A percentile compares a stretch with the other conserved stretches of the same genome.
These are phyloP conservation scores for Vidua macroura DNA, from an alignment of 2,113 vertebrate genomes.

Conservation along the genomic window DNA sequence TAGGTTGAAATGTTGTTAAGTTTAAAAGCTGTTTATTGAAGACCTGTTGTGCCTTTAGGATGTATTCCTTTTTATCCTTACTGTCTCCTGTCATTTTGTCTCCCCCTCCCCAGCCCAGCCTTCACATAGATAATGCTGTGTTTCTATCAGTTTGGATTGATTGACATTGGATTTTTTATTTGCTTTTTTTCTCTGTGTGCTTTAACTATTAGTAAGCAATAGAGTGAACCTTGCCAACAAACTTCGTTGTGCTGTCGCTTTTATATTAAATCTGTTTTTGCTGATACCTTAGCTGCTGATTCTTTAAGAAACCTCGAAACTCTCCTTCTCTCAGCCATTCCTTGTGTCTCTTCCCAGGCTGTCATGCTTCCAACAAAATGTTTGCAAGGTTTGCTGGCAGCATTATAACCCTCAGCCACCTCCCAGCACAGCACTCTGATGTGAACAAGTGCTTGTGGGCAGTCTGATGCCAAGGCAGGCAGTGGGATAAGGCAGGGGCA, in stretches of 20 bases:
- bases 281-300: not conserved
- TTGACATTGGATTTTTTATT: not conserved
- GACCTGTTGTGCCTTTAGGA: not conserved
- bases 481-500: not conserved
- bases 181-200: not conserved
- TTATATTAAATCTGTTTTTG: not conserved
- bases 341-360: not conserved
- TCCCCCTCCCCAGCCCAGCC: not conserved
- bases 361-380: not conserved
- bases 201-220: not conserved
- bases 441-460: not conserved
- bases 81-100: not conserved
- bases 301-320: not conserved
- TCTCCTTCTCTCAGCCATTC: not conserved
- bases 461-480: not conserved
- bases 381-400: not conserved
- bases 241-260: rapidly evolving
- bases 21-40: not conserved
- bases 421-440: not conserved
- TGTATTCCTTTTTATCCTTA: not conserved
- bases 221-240: not conserved
- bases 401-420: not conserved
- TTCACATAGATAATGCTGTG: not conserved
- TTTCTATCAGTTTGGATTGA: not conserved
- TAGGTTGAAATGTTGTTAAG: not conserved